phyloP scores from a whole-genome alignment of 2,113 vertebrate genomes.

The Cyanistes caeruleus region DNA sequence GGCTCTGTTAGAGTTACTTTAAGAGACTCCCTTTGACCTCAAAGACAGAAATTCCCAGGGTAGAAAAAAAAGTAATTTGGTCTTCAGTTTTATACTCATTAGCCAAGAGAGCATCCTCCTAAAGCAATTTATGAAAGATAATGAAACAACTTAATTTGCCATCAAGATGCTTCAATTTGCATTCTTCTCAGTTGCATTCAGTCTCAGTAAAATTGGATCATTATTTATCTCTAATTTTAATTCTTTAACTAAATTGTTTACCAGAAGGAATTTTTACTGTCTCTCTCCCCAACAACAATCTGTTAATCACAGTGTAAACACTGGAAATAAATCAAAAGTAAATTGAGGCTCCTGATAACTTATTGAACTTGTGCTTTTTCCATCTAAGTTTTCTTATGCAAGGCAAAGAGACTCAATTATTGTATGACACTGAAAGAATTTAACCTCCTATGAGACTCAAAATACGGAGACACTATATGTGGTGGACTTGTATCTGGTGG shows the following conservation, averaged over 20 bases:
- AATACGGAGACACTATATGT: not conserved
- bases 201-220: slow-evolving; percentile 40
- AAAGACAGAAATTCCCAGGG: not conserved
- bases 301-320: slow-evolving; percentile 54
- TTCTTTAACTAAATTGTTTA: slow-evolving; percentile 66
- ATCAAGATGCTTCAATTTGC: slow-evolving; percentile 47
- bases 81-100: slow-evolving; percentile 35
- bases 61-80: not conserved
- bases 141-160: slow-evolving; percentile 61
- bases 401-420: slow-evolving; percentile 6
- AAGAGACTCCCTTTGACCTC: not conserved
- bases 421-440: not conserved
- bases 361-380: slow-evolving; percentile 49
- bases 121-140: slow-evolving; percentile 64
- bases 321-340: slow-evolving; percentile 67
- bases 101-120: slow-evolving; percentile 32
- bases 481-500: rapidly evolving
- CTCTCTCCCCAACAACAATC: slow-evolving; percentile 44
- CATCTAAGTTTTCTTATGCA: not conserved
- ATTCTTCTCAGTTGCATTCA: slow-evolving; percentile 17
- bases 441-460: not conserved
- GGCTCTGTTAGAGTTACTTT: not conserved
- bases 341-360: slow-evolving; percentile 48
- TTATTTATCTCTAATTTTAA: slow-evolving; percentile 68
- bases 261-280: slow-evolving; percentile 44